Percentiles rank a stretch among this genome's conserved stretches.
Conservation (phyloP, 2,113 vertebrate genomes). For the Lepus timidus region DNA sequence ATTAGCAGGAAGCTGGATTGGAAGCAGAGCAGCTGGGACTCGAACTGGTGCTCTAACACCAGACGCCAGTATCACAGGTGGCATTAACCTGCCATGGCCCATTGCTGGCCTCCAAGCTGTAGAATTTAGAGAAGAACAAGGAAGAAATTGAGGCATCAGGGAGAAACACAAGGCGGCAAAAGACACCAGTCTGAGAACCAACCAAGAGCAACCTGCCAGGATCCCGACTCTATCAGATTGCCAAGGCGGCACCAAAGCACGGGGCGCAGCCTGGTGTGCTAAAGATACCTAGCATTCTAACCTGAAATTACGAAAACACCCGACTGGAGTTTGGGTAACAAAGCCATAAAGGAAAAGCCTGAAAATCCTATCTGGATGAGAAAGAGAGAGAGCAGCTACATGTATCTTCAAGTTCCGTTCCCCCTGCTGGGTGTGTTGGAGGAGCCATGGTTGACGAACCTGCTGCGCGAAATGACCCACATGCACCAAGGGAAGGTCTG, state of each 20-base stretch:
- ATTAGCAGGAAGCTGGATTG: no score
- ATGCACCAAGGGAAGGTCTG: background rate
- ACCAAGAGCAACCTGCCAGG: no score
- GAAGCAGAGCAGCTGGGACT: no score
- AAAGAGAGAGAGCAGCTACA: background rate
- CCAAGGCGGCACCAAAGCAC: background rate
- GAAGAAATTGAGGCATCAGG: background rate
- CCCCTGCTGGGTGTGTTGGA: background rate
- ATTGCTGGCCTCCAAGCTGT: no score
- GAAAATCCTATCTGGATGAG: background rate
- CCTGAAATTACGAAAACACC: background rate
- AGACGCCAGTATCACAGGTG: no score
- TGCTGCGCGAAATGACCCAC: background rate
- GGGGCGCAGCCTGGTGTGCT: accelerated
- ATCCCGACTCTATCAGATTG: background rate
- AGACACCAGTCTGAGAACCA: background rate
- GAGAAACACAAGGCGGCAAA: background rate
- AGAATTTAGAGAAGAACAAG: slow-evolving; percentile 7
- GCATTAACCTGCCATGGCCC: no score
- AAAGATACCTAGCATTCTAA: background rate
- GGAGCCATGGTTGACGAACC: background rate
- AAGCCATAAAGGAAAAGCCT: background rate
- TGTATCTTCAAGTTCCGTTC: background rate
- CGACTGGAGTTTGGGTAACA: background rate
- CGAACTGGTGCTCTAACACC: no score